Evolutionary conservation across 2,113 vertebrate species (phyloP), one percentile per base, ranked within the genome.

Genomic region (Pachypanchax playfairii): DNA sequence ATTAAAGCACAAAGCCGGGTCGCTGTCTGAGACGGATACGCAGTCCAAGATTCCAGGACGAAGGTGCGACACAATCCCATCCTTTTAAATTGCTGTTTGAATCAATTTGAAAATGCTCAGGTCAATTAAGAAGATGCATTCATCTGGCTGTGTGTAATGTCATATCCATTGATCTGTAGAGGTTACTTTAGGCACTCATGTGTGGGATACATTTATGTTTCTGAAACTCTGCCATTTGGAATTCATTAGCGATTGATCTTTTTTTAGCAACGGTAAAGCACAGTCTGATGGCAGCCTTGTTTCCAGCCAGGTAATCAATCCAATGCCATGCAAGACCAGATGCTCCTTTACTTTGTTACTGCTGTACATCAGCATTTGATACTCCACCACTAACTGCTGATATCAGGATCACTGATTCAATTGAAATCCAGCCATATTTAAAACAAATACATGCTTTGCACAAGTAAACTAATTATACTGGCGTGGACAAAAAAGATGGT

Each of bases 241-340:
- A 90, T 91, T 91, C 89, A 90, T 88, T 86, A 89, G 62, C 58
- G 85, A 91, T 91, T 52, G 89, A 91, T 91, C 56, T 42, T 26
- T 63, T n/a, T 72, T 77, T 77, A 64, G 66, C 54, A 20, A 80
- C 43, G 62, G 51, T 86, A 73, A 85, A 82, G 73, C 83, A 38
- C n/a, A 11, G 71, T 62, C 79, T 67, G 80, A 74, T 71, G 63
- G 79, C 65, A 29, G 72, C 68, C 61, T 63, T 25, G 57, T 77
- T 83, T 77, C 69, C 72, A 71, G 77, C 73, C 75, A 25, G 53
- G 61, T 74, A 83, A 90, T 90, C 85, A 84, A 88, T 89, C 82
- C 64, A 29, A 35, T 59, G 63, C 75, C 77, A 65, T 88, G 84
- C 82, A 82, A 22, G 73, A 78, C 73, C 70, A 84, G 73, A 83